Conservation (phyloP, 2,797 vertebrate genomes). For the Notamacropus eugenii region DNA sequence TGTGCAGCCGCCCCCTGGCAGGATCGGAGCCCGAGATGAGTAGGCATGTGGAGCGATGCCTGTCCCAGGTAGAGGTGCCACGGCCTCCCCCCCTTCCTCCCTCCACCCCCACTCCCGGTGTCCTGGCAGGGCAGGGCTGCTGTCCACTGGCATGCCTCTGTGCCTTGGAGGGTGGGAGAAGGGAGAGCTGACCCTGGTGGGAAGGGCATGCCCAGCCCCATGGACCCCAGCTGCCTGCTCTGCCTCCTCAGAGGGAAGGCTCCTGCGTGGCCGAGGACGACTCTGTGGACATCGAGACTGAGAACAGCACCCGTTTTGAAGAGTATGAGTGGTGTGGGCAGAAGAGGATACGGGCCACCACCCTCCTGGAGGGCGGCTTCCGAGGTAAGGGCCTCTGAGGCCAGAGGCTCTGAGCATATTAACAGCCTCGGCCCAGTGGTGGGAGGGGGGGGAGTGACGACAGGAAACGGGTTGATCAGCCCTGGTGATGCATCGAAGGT, state of each 20-base stretch:
- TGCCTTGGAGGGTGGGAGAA: neutral
- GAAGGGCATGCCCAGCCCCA: conserved; percentile 24
- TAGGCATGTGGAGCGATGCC: conserved; percentile 99
- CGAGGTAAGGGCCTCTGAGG: conserved; percentile 88
- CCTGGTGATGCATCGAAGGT: conserved; percentile 88
- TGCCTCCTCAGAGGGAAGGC: conserved; percentile 93
- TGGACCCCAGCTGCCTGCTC: conserved; percentile 78
- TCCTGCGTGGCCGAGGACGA: conserved; percentile 94
- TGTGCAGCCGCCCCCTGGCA: conserved; percentile 97
- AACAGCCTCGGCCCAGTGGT: conserved; percentile 43
- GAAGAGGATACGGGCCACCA: conserved; percentile 98
- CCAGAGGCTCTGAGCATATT: conserved; percentile 67
- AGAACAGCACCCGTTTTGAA: conserved; percentile 96
- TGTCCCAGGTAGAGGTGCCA: conserved; percentile 97
- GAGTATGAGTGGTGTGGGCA: conserved; percentile 99
- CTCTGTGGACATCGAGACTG: conserved; percentile 95
- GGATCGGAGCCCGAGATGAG: conserved; percentile 99
- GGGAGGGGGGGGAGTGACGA: conserved; percentile 79
- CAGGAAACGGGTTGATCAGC: conserved; percentile 84
- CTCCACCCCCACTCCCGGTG: conserved; percentile 67
- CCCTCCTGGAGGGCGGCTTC: conserved; percentile 97
- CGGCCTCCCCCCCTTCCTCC: conserved; percentile 75
- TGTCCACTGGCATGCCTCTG: neutral
- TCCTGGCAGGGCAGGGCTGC: neutral
- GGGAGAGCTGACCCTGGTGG: neutral